These are phyloP conservation scores for Lipophrys pholis DNA, from an alignment of 2,113 vertebrate genomes.

Conservation along the genomic window DNA sequence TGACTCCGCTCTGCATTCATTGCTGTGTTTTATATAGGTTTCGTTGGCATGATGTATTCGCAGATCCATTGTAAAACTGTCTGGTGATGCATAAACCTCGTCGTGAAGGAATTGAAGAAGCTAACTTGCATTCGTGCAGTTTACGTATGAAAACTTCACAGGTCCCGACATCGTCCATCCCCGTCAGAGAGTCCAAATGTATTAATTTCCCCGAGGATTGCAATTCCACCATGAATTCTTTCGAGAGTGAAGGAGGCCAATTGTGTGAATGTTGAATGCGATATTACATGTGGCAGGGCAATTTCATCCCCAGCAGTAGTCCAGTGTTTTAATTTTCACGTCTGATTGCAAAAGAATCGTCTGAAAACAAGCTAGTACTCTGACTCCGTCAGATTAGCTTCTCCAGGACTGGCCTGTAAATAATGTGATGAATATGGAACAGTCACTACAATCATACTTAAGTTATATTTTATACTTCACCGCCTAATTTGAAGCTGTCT, in stretches of 20 bases:
- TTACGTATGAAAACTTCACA: conserved; percentile 30
- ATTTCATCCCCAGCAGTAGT: conserved; percentile 75
- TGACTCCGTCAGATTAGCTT: conserved; percentile 55
- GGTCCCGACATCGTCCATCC: conserved; percentile 24
- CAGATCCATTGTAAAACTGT: conserved; percentile 15
- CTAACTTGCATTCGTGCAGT: conserved; percentile 13
- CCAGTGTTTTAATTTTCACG: conserved; percentile 76
- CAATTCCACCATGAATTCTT: conserved; percentile 35
- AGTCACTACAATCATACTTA: conserved; percentile 43
- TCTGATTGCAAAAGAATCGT: conserved; percentile 74
- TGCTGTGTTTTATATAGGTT: conserved; percentile 14
- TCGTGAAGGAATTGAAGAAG: conserved; percentile 9
- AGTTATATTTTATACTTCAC: conserved; percentile 4
- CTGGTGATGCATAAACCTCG: conserved; percentile 26
- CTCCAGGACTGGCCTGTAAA: conserved; percentile 50
- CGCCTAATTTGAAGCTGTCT: conserved; percentile 27
- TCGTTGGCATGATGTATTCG: conserved; percentile 19
- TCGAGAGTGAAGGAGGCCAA: conserved; percentile 47
- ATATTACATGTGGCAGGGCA: conserved; percentile 81
- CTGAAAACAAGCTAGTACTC: conserved; percentile 33
- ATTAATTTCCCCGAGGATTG: conserved; percentile 18
- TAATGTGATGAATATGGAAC: conserved; percentile 60
- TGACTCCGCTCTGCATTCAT: conserved; percentile 11
- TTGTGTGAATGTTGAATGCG: conserved; percentile 47
- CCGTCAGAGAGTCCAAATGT: conserved; percentile 24